phyloP scores from a whole-genome alignment of 2,888 invertebrate species.

The Mechanitis mazaeus region DNA sequence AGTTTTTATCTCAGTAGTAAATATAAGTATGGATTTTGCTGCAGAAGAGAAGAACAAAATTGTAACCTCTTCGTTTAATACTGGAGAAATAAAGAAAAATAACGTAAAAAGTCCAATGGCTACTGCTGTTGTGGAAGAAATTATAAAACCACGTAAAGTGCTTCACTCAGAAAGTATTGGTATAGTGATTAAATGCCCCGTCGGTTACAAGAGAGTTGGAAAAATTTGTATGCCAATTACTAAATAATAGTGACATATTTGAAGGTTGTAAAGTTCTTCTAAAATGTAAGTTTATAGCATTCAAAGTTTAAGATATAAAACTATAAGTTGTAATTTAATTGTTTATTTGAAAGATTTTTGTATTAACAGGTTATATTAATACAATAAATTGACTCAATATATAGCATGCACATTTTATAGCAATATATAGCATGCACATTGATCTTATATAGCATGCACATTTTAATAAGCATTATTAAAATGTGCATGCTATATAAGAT shows the following conservation, averaged over 20 bases:
- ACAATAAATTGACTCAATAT: too few species aligned
- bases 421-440: too few species aligned
- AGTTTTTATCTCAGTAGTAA: too few species aligned
- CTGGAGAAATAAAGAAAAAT: neutral
- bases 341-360: too few species aligned
- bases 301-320: too few species aligned
- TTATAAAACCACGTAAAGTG: conserved; percentile 8
- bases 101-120: neutral
- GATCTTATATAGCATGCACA: too few species aligned
- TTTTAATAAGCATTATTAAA: too few species aligned
- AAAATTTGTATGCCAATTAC: conserved; percentile 8
- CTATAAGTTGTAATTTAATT: too few species aligned
- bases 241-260: neutral
- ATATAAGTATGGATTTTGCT: conserved; percentile 8
- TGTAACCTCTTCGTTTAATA: too few species aligned
- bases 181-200: conserved; percentile 7
- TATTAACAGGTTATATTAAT: too few species aligned
- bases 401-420: too few species aligned
- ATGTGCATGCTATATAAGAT: too few species aligned
- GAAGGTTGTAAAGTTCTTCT: conserved; percentile 13
- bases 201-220: conserved; percentile 10
- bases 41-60: neutral
- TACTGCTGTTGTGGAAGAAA: conserved; percentile 14
- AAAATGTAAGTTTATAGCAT: conserved; percentile 11
- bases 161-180: neutral